These are phyloP conservation scores for Trichacis sp. DNA, from an alignment of 2,888 invertebrate species.

Conservation along the genomic window DNA sequence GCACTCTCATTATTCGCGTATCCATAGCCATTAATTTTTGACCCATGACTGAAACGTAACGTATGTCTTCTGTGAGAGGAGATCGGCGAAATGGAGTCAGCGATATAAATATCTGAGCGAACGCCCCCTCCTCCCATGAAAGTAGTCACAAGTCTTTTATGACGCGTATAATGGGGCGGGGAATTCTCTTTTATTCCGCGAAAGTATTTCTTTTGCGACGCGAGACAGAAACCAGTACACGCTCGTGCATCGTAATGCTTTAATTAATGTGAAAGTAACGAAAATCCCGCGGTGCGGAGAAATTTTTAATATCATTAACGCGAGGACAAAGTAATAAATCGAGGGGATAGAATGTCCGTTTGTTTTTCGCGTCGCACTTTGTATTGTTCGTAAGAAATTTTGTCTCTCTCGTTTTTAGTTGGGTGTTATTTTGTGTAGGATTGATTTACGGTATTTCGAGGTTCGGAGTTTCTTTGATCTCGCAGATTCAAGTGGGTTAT, in stretches of 20 bases:
- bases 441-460: too few relatives aligned
- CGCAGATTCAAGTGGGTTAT: background rate
- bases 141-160: conserved; percentile 41
- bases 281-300: background rate
- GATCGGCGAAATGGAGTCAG: conserved; percentile 43
- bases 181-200: conserved; percentile 32
- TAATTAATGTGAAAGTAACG: conserved; percentile 22
- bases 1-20: conserved; percentile 61
- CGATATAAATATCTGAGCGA: conserved; percentile 42
- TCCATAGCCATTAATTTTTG: conserved; percentile 61
- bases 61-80: conserved; percentile 38
- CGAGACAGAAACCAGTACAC: conserved; percentile 13
- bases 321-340: background rate
- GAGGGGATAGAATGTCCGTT: too few relatives aligned
- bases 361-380: too few relatives aligned
- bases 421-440: too few relatives aligned
- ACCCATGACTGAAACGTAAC: conserved; percentile 45
- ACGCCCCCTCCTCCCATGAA: conserved; percentile 37
- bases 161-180: conserved; percentile 40
- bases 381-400: too few relatives aligned
- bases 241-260: conserved; percentile 26
- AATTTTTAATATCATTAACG: background rate
- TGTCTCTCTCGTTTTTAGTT: too few relatives aligned
- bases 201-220: conserved; percentile 31
- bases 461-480: background rate